These are phyloP conservation scores for Drosophila subsilvestris DNA, from an alignment of 2,888 invertebrate genomes.

Conservation along the genomic window DNA sequence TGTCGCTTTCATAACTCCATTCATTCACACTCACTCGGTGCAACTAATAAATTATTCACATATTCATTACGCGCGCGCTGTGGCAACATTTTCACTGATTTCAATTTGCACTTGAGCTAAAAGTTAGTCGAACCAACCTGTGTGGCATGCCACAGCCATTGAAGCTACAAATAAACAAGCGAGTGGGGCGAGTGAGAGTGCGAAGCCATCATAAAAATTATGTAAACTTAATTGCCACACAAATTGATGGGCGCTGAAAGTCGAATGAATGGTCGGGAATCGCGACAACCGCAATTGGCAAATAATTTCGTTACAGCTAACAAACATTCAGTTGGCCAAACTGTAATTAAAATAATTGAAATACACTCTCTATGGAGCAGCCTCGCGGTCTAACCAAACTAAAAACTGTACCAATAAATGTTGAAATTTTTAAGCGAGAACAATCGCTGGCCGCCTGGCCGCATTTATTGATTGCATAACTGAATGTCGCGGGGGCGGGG, in stretches of 20 bases:
- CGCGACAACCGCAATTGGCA: slow-evolving; percentile 69
- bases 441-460: slow-evolving; percentile 17
- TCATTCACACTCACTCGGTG: slow-evolving; percentile 32
- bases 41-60: slow-evolving; percentile 66
- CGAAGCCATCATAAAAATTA: slow-evolving; percentile 56
- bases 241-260: slow-evolving; percentile 49
- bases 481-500: background rate
- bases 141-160: slow-evolving; percentile 43
- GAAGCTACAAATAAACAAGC: slow-evolving; percentile 33
- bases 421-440: slow-evolving; percentile 32
- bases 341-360: slow-evolving; percentile 78
- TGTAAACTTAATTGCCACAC: slow-evolving; percentile 70
- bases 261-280: slow-evolving; percentile 13
- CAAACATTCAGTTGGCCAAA: slow-evolving; percentile 42
- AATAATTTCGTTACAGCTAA: slow-evolving; percentile 62
- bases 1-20: slow-evolving; percentile 36
- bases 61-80: slow-evolving; percentile 67
- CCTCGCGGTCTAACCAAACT: slow-evolving; percentile 58
- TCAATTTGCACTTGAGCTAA: slow-evolving; percentile 55
- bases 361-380: slow-evolving; percentile 52
- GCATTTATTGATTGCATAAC: slow-evolving; percentile 35
- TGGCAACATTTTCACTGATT: slow-evolving; percentile 57
- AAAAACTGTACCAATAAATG: slow-evolving; percentile 46
- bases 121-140: slow-evolving; percentile 28
- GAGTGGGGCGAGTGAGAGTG: slow-evolving; percentile 1